Evolutionary conservation across 2,888 invertebrate species (phyloP).

Genomic region (Drosophila falleni): DNA sequence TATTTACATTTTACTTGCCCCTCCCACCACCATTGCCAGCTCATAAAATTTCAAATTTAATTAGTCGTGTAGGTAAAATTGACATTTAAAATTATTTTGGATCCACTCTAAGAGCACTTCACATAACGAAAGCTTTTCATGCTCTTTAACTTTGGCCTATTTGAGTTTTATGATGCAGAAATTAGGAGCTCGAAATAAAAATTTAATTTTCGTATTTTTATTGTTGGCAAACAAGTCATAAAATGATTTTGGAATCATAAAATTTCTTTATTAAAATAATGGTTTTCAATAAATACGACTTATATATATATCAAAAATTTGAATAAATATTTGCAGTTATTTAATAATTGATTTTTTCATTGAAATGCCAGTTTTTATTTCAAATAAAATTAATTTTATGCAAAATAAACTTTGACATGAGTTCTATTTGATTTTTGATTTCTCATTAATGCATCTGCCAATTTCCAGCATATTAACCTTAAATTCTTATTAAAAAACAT

Average conservation of each 20-base stretch:
- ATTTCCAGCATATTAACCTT: constrained; percentile 23
- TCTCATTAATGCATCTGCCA: constrained; percentile 16
- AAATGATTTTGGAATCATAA: constrained; percentile 8
- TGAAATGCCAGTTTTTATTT: no score
- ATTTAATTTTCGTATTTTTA: constrained; percentile 21
- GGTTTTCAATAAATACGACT: no score
- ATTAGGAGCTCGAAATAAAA: background rate
- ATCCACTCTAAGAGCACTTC: constrained; percentile 16
- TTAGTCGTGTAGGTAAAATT: constrained; percentile 78
- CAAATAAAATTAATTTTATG: no score
- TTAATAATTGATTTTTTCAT: no score
- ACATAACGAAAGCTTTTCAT: constrained; percentile 16
- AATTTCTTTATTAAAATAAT: background rate
- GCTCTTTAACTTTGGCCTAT: constrained; percentile 16
- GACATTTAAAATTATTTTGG: constrained; percentile 66
- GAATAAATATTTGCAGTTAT: no score
- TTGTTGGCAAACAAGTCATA: constrained; percentile 9
- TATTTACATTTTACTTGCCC: constrained; percentile 67
- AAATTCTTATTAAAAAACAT: constrained; percentile 23
- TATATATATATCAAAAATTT: no score
- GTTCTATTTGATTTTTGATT: background rate
- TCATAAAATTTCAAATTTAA: constrained; percentile 78
- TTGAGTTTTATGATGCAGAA: constrained; percentile 24
- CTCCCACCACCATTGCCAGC: constrained; percentile 7
- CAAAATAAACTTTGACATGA: constrained; percentile 13